A percentile compares a stretch with the other conserved stretches of the same genome.
Evolutionary conservation across 2,113 vertebrate genomes (phyloP).

Genomic region (Salminus brasiliensis): DNA sequence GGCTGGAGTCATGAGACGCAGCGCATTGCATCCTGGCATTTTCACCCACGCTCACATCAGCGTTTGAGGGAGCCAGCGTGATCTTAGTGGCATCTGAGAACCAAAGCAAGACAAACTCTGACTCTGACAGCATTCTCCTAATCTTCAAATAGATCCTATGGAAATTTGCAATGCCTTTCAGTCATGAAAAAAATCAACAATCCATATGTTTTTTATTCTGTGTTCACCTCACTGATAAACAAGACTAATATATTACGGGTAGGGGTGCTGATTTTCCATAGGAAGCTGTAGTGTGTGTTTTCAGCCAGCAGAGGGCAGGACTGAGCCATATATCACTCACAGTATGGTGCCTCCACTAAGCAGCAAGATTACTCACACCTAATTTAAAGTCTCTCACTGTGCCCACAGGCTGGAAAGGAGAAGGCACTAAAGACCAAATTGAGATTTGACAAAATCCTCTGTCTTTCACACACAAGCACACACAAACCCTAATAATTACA

Average conservation of each 20-base stretch:
- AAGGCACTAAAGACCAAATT: neutral
- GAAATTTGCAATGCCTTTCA: neutral
- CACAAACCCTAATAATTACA: neutral
- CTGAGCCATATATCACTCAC: slow-evolving; percentile 48
- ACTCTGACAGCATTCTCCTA: neutral
- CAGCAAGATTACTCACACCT: neutral
- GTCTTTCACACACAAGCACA: neutral
- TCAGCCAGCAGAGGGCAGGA: slow-evolving; percentile 69
- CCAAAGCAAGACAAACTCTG: neutral
- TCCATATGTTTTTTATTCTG: too few species aligned
- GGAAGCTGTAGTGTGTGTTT: neutral
- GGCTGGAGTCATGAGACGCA: slow-evolving; percentile 84
- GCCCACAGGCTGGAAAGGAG: neutral
- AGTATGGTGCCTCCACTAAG: neutral
- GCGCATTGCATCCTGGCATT: slow-evolving; percentile 88
- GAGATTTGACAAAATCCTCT: neutral
- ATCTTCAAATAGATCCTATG: neutral
- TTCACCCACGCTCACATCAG: slow-evolving; percentile 90
- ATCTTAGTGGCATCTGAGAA: slow-evolving; percentile 91
- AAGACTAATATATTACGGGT: too few species aligned
- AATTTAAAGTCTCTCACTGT: neutral
- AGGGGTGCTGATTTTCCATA: neutral
- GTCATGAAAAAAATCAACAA: too few species aligned
- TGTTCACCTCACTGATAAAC: too few species aligned
- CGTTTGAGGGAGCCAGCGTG: slow-evolving; percentile 86